Base-by-base conservation (phyloP, 1,140 invertebrate genomes). In the Pseudomyrmex dendroicus region DNA sequence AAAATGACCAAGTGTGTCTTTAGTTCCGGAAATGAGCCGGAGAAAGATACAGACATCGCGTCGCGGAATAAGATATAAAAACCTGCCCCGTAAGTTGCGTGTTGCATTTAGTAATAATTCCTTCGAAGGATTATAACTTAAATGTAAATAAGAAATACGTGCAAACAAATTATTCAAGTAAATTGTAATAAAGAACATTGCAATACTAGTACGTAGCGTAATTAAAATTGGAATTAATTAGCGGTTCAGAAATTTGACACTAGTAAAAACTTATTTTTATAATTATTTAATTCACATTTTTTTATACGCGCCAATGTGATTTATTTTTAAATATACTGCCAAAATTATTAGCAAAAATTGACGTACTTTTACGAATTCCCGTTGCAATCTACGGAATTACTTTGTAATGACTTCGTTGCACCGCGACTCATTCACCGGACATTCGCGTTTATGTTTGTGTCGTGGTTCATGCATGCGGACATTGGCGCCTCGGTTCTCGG, bases 401-500 rank as follows among this genome's bases (percentile, higher is more conserved):
- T 4, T 35, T 35, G 4, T 68, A 54, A 35, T 48, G 66, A 35
- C 59, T 73, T 83, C 66, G 76, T 80, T 66, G 73, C 46, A 17
- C 54, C 17, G 48, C 15, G 62, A 83, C n/a, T 35, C 5, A 67
- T 57, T 82, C 54, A 48, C 77, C 57, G 61, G 70, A 1, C 78
- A 64, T 86, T 74, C 83, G 25, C 67, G 63, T 86, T 86, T 80
- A 72, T 70, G 20, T 48, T 44, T 20, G 64, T 22, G 52, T 64
- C 62, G 61, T 73, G 67, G 68, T 63, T 35, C 82, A 35, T 78
- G 82, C 73, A 77, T 54, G 57, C 56, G 52, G 15, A 66, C 73
- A 72, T 86, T 66, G 67, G 73, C 84, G 84, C 73, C 84, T 66
- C 70, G 78, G 61, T 52, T 73, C 67, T 73, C 50, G 44, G 52